A percentile compares a stretch with the other conserved stretches of the same genome.
phyloP scores from a whole-genome alignment of 1,140 invertebrate species.

The Andricus grossulariae region DNA sequence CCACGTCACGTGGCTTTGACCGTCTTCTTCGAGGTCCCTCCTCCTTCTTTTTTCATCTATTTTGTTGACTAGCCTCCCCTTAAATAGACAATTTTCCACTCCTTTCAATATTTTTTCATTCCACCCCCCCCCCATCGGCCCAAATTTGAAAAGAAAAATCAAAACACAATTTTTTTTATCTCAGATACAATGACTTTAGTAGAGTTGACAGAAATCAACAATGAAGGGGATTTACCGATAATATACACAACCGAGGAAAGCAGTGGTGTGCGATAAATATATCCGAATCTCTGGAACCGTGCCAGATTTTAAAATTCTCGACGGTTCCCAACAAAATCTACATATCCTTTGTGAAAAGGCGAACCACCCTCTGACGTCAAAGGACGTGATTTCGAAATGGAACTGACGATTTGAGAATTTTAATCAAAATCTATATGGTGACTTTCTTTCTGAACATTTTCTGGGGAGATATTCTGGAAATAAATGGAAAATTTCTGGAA shows the following conservation, averaged over 20 bases:
- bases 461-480: no score
- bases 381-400: not conserved
- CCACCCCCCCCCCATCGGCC: no score
- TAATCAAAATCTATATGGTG: not conserved
- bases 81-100: no score
- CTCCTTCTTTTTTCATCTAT: no score
- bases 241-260: not conserved
- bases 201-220: slow-evolving; percentile 3
- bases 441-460: not conserved
- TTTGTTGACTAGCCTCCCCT: no score
- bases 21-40: no score
- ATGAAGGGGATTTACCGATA: not conserved
- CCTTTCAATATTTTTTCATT: no score
- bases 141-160: no score
- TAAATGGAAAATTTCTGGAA: no score
- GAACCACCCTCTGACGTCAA: not conserved
- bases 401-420: not conserved
- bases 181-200: no score
- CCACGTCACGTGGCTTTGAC: no score
- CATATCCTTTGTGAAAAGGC: slow-evolving; percentile 8
- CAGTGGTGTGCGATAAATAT: slow-evolving; percentile 3
- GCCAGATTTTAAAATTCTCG: slow-evolving; percentile 17
- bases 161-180: no score
- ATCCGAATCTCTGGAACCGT: not conserved
- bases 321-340: not conserved